Base-by-base conservation (phyloP, 1,140 invertebrate genomes). In the Dinoponera quadriceps region DNA sequence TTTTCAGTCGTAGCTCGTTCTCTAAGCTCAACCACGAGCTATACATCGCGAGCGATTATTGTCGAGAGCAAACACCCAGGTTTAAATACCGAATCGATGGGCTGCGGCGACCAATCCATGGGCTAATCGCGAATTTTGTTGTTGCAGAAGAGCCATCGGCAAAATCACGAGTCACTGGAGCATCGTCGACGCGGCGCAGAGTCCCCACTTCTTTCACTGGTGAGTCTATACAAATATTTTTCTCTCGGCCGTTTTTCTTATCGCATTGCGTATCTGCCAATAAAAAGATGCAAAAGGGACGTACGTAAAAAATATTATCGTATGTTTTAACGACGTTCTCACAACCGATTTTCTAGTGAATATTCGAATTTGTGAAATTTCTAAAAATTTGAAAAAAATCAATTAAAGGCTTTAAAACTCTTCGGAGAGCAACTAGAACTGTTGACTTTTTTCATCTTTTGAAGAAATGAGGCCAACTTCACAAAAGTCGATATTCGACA, bases 141-240 rank as follows among this genome's bases (percentile, higher is more conserved):
- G 72, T 87, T 86, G 57, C 85, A 87, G 85, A 87, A 72, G 81
- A 77, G 54, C 57, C 60, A 55, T 33, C 60, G 65, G 65, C 25
- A 22, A 14, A 71, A 48, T 54, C 68, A 27, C 69, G 65, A 72
- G 38, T 77, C 71, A 72, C 68, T 29, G 78, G 22, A 22, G 51
- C 38, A 29, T 49, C 25, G 14, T 73, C 78, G 48, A 18, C 78
- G 29, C 51, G 18, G 38, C 33, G n/a, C 49, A 62, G 63, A 77
- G 69, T 20, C 72, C n/a, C 51, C 16, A 27, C 27, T 55, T 33
- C n/a, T 33, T 27, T 68, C 84, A 75, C 84, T 27, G 78, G 85
- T 86, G 51, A 86, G 85, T 69, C 49, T 82, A 20, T 57, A 86
- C 85, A 82, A 44, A 33, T 55, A 18, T 57, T 14, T 55, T 22